These are phyloP conservation scores for Deilephila porcellus DNA, from an alignment of 2,888 invertebrate genomes.

Conservation along the genomic window DNA sequence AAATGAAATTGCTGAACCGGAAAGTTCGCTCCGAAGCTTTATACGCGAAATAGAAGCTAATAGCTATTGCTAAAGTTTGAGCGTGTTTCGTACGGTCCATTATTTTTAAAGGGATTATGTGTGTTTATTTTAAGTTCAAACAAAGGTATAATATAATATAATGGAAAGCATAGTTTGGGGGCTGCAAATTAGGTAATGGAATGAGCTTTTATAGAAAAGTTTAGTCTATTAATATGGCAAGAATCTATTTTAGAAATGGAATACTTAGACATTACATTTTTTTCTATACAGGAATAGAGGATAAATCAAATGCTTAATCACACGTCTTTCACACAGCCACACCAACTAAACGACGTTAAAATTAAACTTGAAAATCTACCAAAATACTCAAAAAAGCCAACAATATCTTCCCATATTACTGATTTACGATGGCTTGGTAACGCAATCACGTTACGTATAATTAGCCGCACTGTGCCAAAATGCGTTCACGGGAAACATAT, in stretches of 20 bases:
- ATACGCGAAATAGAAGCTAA: constrained; percentile 23
- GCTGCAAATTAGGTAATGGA: too few relatives aligned
- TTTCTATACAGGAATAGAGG: too few relatives aligned
- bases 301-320: too few relatives aligned
- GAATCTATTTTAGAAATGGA: too few relatives aligned
- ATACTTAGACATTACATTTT: too few relatives aligned
- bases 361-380: too few relatives aligned
- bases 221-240: too few relatives aligned
- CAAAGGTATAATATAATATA: too few relatives aligned
- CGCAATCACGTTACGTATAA: neutral
- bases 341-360: too few relatives aligned
- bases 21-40: constrained; percentile 36
- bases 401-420: neutral
- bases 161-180: too few relatives aligned
- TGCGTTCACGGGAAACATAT: neutral
- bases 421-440: neutral
- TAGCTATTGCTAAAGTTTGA: constrained; percentile 25
- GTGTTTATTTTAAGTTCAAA: neutral
- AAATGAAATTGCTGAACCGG: constrained; percentile 38
- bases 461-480: neutral
- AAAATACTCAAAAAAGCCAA: neutral
- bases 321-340: too few relatives aligned
- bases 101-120: neutral
- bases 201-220: too few relatives aligned
- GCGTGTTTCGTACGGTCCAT: constrained; percentile 30